Evolutionary conservation across 2,888 invertebrate species (phyloP).

Genomic region (Camptogramma bilineatum): DNA sequence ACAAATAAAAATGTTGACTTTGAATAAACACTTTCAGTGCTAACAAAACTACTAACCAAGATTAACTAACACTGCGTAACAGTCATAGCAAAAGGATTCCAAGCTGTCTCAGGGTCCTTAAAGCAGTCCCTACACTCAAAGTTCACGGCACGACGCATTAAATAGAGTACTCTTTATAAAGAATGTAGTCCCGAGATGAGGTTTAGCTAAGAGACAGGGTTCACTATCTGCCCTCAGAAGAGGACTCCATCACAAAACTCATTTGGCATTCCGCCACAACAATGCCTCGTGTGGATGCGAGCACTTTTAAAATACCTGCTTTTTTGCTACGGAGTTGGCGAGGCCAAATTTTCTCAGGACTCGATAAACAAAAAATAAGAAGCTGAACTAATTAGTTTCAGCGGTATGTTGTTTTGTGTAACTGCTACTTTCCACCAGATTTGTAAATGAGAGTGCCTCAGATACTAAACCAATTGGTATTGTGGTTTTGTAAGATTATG

Average conservation of each 20-base stretch:
- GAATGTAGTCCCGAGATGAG: conserved; percentile 53
- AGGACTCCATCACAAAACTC: conserved; percentile 81
- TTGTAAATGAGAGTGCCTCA: neutral
- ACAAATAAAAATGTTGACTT: neutral
- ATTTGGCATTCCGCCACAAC: conserved; percentile 84
- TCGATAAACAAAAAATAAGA: conserved; percentile 15
- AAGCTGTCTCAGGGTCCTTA: conserved; percentile 19
- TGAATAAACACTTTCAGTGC: neutral
- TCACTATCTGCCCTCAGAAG: conserved; percentile 73
- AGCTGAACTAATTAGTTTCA: conserved; percentile 9
- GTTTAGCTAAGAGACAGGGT: conserved; percentile 63
- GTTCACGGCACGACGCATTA: conserved; percentile 32
- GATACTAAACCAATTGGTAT: neutral
- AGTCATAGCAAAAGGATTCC: conserved; percentile 9
- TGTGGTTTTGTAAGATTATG: too few species aligned
- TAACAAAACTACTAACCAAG: neutral
- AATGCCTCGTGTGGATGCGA: conserved; percentile 74
- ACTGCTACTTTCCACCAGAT: neutral
- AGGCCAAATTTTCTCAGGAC: conserved; percentile 61
- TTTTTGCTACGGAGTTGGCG: conserved; percentile 68
- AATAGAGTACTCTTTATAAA: conserved; percentile 35
- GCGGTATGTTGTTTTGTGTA: conserved; percentile 4
- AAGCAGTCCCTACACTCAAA: conserved; percentile 25
- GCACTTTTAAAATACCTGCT: conserved; percentile 78
- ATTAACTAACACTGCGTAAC: neutral